Evolutionary conservation across 1,140 invertebrate genomes (phyloP), one percentile per base, ranked within the genome.

Genomic region (Brachionus rubens): DNA sequence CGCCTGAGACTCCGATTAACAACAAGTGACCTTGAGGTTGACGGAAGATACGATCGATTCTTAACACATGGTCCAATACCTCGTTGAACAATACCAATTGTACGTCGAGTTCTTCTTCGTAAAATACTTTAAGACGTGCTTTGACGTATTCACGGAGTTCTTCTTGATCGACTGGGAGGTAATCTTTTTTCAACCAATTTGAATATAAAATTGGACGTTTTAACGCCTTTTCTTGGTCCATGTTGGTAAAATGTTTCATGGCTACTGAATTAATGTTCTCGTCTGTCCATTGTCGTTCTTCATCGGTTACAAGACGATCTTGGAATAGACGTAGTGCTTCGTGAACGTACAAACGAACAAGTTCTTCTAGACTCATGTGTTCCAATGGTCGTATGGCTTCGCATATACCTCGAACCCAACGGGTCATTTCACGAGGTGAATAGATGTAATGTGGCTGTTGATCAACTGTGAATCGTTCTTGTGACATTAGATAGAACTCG

Each of bases 401-500:
- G 84, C 94, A 98, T 77, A 99, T 99, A 77, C 97, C 97, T 54
- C 97, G 87, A 4, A 99, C 96, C 97, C 97, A 99, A 77, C 97
- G 86, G 0, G 97, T 99, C 92, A 99, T 94, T 86, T 99, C 97
- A 84, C 97, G 88, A n/a, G 97, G 97, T 77, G 94, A 98, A 86
- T 99, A 99, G 0, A 99, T 94, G 83, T 99, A 99, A 85, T 99
- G 97, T 0, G 97, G 97, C 84, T 99, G 97, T 93, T 99, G 98
- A 83, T 99, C 97, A 86, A 98, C 96, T 0, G 96, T 99, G 83
- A 99, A 99, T 62, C 90, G 88, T 83, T 98, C 96, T 87, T 99
- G 96, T 10, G 95, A 98, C 9, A 90, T 89, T 1, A 98, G 86
- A 86, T 98, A 99, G 81, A 99, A 95, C 81, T 98, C 94, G 0